These are phyloP conservation scores for Malurus splendens DNA, from an alignment of 2,797 vertebrate species.

Conservation along the genomic window DNA sequence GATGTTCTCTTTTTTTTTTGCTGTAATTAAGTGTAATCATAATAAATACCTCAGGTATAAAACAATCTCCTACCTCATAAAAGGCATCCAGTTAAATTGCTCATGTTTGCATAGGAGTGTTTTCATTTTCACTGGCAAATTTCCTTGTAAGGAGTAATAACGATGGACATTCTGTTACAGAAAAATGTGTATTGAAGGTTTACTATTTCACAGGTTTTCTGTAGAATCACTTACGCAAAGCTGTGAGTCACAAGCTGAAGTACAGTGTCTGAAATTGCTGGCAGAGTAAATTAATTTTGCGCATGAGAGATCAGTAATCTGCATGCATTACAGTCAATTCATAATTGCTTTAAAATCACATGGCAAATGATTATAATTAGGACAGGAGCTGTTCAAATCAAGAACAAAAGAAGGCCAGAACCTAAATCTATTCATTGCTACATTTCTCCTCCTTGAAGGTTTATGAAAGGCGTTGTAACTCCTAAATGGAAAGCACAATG, in stretches of 20 bases:
- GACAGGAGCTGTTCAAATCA: slow-evolving; percentile 21
- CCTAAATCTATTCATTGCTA: neutral
- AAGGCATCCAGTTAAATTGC: neutral
- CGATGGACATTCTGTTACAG: neutral
- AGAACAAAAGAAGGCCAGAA: slow-evolving; percentile 25
- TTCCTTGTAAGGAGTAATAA: slow-evolving; percentile 54
- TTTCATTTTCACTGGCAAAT: neutral
- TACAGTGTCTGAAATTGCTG: neutral
- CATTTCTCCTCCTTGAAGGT: neutral
- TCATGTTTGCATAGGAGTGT: neutral
- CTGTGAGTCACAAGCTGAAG: slow-evolving; percentile 46
- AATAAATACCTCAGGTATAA: slow-evolving; percentile 4
- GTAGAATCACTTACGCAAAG: slow-evolving; percentile 52
- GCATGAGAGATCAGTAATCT: slow-evolving; percentile 42
- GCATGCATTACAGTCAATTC: slow-evolving; percentile 41
- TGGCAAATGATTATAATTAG: slow-evolving; percentile 38
- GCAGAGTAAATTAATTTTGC: slow-evolving; percentile 55
- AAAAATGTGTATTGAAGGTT: slow-evolving; percentile 27
- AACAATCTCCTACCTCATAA: neutral
- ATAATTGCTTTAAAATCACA: slow-evolving; percentile 50
- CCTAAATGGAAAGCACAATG: neutral
- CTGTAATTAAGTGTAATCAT: neutral
- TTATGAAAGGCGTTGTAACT: neutral
- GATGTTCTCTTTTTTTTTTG: neutral
- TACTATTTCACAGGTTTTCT: slow-evolving; percentile 48